Conservation (phyloP, 2,113 vertebrate genomes). For the Pollimyrus isidori region DNA sequence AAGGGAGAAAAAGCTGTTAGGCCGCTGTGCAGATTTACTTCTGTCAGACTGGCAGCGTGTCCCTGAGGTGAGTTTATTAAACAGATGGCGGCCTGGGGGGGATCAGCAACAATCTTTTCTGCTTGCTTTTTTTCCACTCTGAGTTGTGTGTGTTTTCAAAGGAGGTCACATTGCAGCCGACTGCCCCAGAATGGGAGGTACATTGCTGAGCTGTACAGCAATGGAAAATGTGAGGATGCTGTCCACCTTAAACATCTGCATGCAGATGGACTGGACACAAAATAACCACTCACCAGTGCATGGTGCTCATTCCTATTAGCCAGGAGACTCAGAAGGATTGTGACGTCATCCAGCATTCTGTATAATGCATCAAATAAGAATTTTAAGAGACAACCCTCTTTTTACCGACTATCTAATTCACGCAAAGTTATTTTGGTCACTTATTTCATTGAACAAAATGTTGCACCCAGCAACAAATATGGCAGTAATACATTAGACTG, state of each 20-base stretch:
- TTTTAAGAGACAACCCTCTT: background rate
- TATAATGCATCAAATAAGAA: background rate
- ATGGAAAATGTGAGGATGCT: background rate
- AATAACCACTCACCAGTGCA: background rate
- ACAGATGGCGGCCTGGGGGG: background rate
- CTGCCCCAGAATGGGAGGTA: background rate
- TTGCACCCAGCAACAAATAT: background rate
- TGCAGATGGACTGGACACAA: background rate
- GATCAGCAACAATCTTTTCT: background rate
- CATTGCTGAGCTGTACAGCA: background rate
- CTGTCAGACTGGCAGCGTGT: background rate
- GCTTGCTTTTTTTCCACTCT: background rate
- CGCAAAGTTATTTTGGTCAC: background rate
- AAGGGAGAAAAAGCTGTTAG: background rate
- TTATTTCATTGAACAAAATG: background rate
- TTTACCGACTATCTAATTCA: background rate
- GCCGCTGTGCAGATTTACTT: background rate
- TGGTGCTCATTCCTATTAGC: background rate
- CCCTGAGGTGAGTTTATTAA: background rate
- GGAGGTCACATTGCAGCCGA: background rate
- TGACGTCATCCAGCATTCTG: background rate
- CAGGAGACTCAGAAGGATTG: background rate
- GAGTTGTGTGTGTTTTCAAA: background rate
- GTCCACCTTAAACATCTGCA: background rate
- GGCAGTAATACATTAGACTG: background rate